Conservation (phyloP, 2,113 vertebrate genomes). For the Mesembrinibis cayennensis region DNA sequence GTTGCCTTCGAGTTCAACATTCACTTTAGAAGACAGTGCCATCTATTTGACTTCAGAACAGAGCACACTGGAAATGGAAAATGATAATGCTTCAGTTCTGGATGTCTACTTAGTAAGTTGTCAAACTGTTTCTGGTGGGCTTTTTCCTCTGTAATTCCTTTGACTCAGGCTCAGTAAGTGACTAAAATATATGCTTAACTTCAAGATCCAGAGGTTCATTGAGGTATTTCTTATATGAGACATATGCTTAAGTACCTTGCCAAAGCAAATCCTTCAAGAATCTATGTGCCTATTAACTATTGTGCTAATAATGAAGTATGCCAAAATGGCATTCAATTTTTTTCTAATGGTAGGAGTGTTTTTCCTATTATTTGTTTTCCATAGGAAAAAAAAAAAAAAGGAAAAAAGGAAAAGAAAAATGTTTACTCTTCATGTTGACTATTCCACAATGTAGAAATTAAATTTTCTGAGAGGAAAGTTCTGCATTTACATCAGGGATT, state of each 20-base stretch:
- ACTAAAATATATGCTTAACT: not conserved
- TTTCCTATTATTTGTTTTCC: not conserved
- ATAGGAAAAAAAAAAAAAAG: not conserved
- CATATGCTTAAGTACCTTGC: not conserved
- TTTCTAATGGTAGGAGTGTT: not conserved
- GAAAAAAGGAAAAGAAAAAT: not conserved
- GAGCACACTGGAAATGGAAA: conserved; percentile 85
- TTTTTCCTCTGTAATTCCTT: not conserved
- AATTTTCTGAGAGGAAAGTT: not conserved
- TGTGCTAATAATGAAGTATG: not conserved
- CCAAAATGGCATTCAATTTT: not conserved
- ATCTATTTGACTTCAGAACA: conserved; percentile 94
- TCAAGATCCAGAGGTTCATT: not conserved
- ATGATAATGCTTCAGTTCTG: conserved; percentile 89
- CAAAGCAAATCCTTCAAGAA: not conserved
- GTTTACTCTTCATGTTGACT: not conserved
- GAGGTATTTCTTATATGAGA: not conserved
- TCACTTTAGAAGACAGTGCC: conserved; percentile 92
- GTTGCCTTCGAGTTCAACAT: conserved; percentile 87
- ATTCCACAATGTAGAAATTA: not conserved
- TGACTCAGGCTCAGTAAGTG: not conserved
- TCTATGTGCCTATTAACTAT: not conserved
- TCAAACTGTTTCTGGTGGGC: not conserved
- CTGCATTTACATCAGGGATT: not conserved
- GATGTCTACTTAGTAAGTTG: conserved; percentile 93